Percentiles rank a stretch among this genome's conserved stretches.
Evolutionary conservation across 1,140 invertebrate species (phyloP).

Genomic region (Paramacrobiotus metropolitanus): DNA sequence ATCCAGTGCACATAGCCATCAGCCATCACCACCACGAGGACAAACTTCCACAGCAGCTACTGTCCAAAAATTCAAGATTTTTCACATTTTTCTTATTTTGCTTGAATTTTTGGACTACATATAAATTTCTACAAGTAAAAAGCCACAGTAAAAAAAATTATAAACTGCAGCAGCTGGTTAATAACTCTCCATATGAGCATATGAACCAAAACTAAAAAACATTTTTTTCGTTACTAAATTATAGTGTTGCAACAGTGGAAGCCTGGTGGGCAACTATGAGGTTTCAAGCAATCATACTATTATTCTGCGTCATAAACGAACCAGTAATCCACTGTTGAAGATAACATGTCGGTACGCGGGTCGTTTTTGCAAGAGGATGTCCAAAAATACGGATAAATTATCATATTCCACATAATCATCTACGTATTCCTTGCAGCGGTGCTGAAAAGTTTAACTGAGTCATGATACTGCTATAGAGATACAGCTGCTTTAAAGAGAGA

Average conservation of each 20-base stretch:
- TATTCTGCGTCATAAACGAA: slow-evolving; percentile 15
- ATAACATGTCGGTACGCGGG: slow-evolving; percentile 56
- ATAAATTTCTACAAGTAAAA: background rate
- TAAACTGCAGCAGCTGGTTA: background rate
- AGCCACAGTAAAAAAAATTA: background rate
- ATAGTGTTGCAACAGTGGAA: background rate
- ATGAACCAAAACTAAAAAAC: background rate
- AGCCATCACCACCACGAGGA: background rate
- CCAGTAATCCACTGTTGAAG: slow-evolving; percentile 32
- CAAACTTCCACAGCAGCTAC: background rate
- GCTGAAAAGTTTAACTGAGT: slow-evolving; percentile 29
- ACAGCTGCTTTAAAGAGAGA: too few relatives aligned
- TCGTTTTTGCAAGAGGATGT: slow-evolving; percentile 47
- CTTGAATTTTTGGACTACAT: too few relatives aligned
- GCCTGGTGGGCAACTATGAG: slow-evolving; percentile 1
- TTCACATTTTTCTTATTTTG: too few relatives aligned
- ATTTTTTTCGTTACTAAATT: background rate
- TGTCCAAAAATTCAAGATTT: too few relatives aligned
- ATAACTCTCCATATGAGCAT: background rate
- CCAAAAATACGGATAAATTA: slow-evolving; percentile 51
- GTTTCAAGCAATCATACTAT: too few relatives aligned
- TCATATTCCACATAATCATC: slow-evolving; percentile 78
- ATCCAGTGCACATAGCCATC: slow-evolving; percentile 1
- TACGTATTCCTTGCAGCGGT: slow-evolving; percentile 39
- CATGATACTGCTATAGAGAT: too few relatives aligned